Conservation (phyloP, 2,797 vertebrate genomes). For the Arctocebus calabarensis region DNA sequence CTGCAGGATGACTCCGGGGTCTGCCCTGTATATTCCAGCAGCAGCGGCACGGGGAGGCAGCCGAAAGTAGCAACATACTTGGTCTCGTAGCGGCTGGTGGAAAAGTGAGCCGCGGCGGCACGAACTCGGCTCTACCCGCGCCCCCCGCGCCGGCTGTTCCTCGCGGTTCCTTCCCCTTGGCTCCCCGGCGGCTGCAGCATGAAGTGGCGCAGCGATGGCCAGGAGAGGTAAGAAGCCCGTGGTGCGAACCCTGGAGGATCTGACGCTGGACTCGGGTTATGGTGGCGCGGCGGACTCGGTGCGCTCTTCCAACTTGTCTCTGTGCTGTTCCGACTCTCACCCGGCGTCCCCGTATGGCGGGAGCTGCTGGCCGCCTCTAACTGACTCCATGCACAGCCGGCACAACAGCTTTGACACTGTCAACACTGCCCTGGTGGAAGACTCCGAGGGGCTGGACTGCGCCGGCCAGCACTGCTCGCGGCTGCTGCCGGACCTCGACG, state of each 20-base stretch:
- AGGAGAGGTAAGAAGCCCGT: conserved; percentile 96
- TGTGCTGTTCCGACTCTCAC: conserved; percentile 97
- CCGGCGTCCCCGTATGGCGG: conserved; percentile 91
- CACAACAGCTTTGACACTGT: conserved; percentile 99
- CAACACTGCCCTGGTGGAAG: conserved; percentile 97
- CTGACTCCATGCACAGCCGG: conserved; percentile 98
- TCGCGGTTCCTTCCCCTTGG: conserved; percentile 63
- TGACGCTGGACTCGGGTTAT: conserved; percentile 99
- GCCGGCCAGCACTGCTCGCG: conserved; percentile 94
- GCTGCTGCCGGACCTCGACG: conserved; percentile 98
- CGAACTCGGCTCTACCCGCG: conserved; percentile 33
- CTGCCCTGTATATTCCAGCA: background rate
- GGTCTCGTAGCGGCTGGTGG: conserved; percentile 22
- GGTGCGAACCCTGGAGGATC: conserved; percentile 97
- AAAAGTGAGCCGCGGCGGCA: conserved; percentile 68
- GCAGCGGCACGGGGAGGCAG: conserved; percentile 24
- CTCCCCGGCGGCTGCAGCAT: conserved; percentile 92
- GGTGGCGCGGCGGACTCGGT: conserved; percentile 99
- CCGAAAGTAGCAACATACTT: conserved; percentile 70
- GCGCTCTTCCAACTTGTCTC: conserved; percentile 97
- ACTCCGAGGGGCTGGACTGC: conserved; percentile 98
- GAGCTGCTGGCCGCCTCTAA: conserved; percentile 94
- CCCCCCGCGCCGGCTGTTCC: background rate
- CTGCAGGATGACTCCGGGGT: conserved; percentile 70
- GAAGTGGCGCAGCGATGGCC: conserved; percentile 96